Conservation (phyloP, 1,140 invertebrate species). For the Rhynchophorus ferrugineus region DNA sequence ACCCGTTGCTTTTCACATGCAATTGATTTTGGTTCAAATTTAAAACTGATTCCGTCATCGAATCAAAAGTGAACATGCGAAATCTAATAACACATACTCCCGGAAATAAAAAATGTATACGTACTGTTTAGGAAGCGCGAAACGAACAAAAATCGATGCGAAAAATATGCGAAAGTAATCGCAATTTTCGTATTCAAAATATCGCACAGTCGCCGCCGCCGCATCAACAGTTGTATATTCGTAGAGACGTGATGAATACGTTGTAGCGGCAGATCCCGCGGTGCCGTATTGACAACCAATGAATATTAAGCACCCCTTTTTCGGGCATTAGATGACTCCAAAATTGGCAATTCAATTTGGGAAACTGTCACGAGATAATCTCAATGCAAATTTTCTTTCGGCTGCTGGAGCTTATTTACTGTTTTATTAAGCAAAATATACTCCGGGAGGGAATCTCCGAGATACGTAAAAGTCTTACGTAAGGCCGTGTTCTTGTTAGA, state of each 20-base stretch:
- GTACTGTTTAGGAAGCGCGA: not conserved
- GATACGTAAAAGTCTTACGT: not conserved
- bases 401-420: constrained; percentile 19
- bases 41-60: constrained; percentile 20
- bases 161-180: not conserved
- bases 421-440: constrained; percentile 21
- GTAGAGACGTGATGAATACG: constrained; percentile 2
- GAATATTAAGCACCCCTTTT: constrained; percentile 23
- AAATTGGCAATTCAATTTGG: constrained; percentile 25
- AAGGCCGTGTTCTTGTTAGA: not conserved
- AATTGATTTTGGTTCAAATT: too few relatives aligned
- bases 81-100: constrained; percentile 2
- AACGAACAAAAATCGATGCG: not conserved
- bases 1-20: too few relatives aligned
- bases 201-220: not conserved
- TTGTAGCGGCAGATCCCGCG: constrained; percentile 2
- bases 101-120: not conserved
- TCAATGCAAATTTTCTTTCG: constrained; percentile 24
- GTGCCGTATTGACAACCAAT: constrained; percentile 20
- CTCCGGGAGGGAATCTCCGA: not conserved
- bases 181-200: not conserved
- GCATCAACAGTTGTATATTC: constrained; percentile 4
- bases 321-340: constrained; percentile 19
- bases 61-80: constrained; percentile 17
- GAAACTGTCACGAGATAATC: constrained; percentile 24